Evolutionary conservation across 2,797 vertebrate genomes (phyloP), one percentile per base, ranked within the genome.

Genomic region (Lepus oiostolus): DNA sequence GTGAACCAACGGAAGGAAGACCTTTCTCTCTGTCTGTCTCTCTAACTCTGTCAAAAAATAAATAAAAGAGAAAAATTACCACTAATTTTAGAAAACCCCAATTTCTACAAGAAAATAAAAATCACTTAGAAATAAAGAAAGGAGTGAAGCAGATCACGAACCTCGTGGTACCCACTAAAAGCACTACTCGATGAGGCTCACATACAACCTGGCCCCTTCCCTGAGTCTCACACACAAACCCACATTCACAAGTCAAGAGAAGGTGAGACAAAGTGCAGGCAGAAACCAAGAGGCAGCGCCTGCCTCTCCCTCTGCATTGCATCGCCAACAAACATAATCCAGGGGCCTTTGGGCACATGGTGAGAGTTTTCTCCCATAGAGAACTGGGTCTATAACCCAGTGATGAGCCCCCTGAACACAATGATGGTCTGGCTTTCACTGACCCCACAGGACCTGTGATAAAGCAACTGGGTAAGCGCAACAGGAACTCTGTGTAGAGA

Each of bases 71-170:
- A 47, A 47, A 47, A 47, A 32, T 50, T 30, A 68, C 38, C 4
- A 83, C 58, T 72, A 84, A 71, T 47, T 84, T 72, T 50, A 9
- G 74, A 93, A 62, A 26, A 88, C 71, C 35, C 24, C 11, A 65
- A 9, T 65, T 62, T 74, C 88, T 26, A 63, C 54, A 14, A 62
- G 42, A 65, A 60, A 65, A 52, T 28, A 82, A 47, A 32, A 60
- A 81, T 30, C 52, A 38, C 62, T 35, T 88, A 26, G 38, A 81
- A 92, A 65, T 30, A 42, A 79, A 84, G 58, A 30, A 91, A 88
- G 30, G 62, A 28, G 13, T 74, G 67, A 60, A 47, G n/a, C 3
- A 54, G 62, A 42, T 17, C 13, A n/a, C 70, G 65, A 65, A 22
- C 2, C 2, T 12, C 47, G 32, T 47, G 32, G 26, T 12, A 42